Evolutionary conservation across 2,113 vertebrate species (phyloP), one percentile per base, ranked within the genome.

Genomic region (Perccottus glenii): DNA sequence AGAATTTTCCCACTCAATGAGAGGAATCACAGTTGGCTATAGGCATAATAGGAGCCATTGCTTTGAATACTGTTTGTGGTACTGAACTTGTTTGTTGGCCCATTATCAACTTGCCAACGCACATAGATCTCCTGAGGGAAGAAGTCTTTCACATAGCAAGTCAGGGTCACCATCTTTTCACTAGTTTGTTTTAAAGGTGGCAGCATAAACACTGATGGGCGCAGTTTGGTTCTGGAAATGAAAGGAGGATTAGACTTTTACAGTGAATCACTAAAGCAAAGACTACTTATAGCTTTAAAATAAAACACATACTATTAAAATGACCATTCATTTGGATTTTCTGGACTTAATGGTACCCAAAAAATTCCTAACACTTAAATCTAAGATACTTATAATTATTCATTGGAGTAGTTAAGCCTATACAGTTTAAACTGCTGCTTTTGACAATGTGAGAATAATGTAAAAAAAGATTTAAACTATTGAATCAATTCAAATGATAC

Each of bases 111-210:
- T 78, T 90, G 87, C 93, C 93, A 94, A 83, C 77, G 63, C 58
- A 94, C 84, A 10, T 49, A 80, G 74, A 92, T 47, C 0, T 91
- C 89, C 19, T 67, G 32, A 44, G 93, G 92, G 67, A 32, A 77
- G 91, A 94, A 94, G 45, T 88, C 87, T 89, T 91, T 93, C 76
- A 90, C 88, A 77, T 62, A 92, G 84, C 92, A 94, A 85, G 87
- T 91, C 83, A 94, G 89, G 85, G 89, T 90, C 84, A 92, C 79
- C 8, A 0, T 42, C 0, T 38, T 2, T n/a, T 14, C 67, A 11
- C 0, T 53, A 68, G 43, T 56, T 0, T 87, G 71, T 69, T 92
- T 88, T 73, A 90, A 27, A 92, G n/a, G 88, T 62, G 84, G 27
- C 67, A 92, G 60, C 78, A 93, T 75, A 72, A 83, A 92, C 51